Base-by-base conservation (phyloP, 2,888 invertebrate species). In the Fissipunctia ypsillon region DNA sequence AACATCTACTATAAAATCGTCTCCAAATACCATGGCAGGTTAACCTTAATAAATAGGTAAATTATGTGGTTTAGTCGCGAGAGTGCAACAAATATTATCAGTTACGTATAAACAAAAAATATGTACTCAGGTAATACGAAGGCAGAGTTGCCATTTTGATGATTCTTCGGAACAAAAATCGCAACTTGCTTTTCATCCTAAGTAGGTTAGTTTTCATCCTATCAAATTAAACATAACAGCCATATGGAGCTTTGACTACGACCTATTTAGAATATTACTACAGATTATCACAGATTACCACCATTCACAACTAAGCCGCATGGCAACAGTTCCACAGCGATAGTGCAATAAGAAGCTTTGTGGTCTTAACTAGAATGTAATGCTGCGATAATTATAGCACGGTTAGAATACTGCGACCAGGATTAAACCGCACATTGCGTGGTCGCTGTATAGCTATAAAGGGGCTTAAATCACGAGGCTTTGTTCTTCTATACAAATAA, bases 271-370 rank as follows among this genome's bases (percentile, higher is more conserved):
- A 56, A 41, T 41, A 41, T 41, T 41, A 56, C 2, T 41, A 22
- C 14, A 57, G 78, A 54, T 64, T 52, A 65, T 45, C n/a, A n/a
- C n/a, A n/a, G n/a, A n/a, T n/a, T n/a, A n/a, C n/a, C n/a, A n/a
- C 22, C 4, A 50, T 43, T 28, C 54, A 80, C 14, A 80, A 80
- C 28, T 60, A 52, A 31, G 5, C 38, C 50, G 19, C 7, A 52
- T 14, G 25, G 45, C 19, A 10, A 22, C 41, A 14, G 28, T 60
- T 54, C 25, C 54, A 61, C 54, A 19, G 38, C 25, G 41, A 65
- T 74, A 78, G 41, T 54, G 63, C 79, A 79, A n/a, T 68, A 61
- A 68, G 64, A 64, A 71, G 79, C 79, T 63, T 78, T 83, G 80
- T 16, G 73, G 56, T 72, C 19, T 16, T 14, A 50, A 12, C 22